Conservation (phyloP, 2,113 vertebrate genomes). For the Egretta garzetta region DNA sequence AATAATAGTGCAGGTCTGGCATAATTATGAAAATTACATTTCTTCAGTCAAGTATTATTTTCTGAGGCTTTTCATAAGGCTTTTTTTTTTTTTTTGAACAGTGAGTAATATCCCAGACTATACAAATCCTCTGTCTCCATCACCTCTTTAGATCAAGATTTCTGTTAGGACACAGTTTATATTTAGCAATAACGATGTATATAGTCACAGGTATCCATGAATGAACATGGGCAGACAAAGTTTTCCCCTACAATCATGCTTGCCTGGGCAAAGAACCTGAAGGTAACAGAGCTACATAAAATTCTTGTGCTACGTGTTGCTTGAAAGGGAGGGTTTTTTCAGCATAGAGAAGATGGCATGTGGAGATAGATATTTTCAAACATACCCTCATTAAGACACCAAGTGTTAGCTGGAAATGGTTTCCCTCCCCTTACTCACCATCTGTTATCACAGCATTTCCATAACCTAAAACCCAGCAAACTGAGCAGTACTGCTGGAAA, state of each 20-base stretch:
- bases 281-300: neutral
- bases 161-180: constrained; percentile 59
- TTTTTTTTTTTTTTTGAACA: neutral
- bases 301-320: constrained; percentile 9
- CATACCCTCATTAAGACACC: neutral
- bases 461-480: neutral
- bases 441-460: neutral
- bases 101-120: constrained; percentile 31
- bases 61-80: neutral
- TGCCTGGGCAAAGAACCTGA: constrained; percentile 38
- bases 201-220: constrained; percentile 27
- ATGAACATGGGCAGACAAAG: constrained; percentile 17
- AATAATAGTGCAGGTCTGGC: neutral
- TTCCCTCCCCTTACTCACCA: neutral
- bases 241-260: constrained; percentile 20
- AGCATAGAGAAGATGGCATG: neutral
- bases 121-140: constrained; percentile 41
- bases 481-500: neutral
- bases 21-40: neutral
- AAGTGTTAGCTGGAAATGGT: neutral
- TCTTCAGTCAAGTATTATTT: neutral
- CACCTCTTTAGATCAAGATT: constrained; percentile 59
- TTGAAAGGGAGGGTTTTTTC: neutral
- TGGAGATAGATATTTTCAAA: constrained; percentile 4
- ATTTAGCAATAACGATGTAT: constrained; percentile 23